A percentile compares a stretch with the other conserved stretches of the same genome.
These are phyloP conservation scores for Cheilosia vernalis DNA, from an alignment of 2,888 invertebrate genomes.

Conservation along the genomic window DNA sequence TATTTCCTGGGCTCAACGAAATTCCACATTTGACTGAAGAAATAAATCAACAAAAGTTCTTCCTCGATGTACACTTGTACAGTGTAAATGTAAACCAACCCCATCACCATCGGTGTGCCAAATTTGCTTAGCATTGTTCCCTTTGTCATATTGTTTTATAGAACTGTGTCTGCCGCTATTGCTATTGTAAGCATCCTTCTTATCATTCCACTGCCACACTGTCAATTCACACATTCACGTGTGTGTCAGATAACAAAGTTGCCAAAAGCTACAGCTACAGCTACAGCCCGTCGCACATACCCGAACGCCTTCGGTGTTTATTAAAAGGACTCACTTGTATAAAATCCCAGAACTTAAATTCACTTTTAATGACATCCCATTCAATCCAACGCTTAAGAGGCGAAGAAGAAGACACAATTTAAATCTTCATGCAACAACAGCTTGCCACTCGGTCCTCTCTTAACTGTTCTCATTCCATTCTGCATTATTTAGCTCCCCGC, in stretches of 20 bases:
- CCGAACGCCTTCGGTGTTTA: constrained; percentile 20
- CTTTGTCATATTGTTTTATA: too few relatives aligned
- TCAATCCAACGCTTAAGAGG: background rate
- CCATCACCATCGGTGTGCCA: too few relatives aligned
- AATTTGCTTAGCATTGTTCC: too few relatives aligned
- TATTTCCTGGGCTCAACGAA: too few relatives aligned
- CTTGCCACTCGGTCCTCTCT: constrained; percentile 7
- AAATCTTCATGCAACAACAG: constrained; percentile 58
- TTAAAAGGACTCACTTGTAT: constrained; percentile 34
- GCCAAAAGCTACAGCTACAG: constrained; percentile 13
- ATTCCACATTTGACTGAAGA: too few relatives aligned
- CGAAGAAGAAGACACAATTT: constrained; percentile 33
- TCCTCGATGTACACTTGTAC: too few relatives aligned
- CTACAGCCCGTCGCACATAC: background rate
- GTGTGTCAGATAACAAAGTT: constrained; percentile 26
- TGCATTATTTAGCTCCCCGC: constrained; percentile 53
- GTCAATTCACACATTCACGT: background rate
- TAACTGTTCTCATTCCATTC: background rate
- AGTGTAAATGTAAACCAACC: too few relatives aligned
- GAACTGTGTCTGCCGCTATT: too few relatives aligned
- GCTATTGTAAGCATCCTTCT: too few relatives aligned
- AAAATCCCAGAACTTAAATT: constrained; percentile 61
- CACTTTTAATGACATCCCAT: constrained; percentile 51
- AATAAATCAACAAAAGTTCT: too few relatives aligned
- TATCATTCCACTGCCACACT: too few relatives aligned